These are phyloP conservation scores for Pelodytes ibericus DNA, from an alignment of 2,797 vertebrate species.

Conservation along the genomic window DNA sequence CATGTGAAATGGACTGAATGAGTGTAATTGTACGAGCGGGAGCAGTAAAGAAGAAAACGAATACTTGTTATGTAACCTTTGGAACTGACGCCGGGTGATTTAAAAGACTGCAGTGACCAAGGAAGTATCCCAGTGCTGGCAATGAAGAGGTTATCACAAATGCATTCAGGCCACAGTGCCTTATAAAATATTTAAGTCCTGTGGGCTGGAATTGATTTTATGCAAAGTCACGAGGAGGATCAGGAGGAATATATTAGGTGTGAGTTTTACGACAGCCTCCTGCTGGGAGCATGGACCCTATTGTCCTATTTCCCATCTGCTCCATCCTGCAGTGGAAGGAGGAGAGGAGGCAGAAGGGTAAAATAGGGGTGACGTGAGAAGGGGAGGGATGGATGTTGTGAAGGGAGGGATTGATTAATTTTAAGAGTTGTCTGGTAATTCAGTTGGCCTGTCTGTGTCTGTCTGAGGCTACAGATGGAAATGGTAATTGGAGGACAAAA, in stretches of 20 bases:
- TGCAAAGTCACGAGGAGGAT: constrained; percentile 51
- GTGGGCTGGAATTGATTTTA: constrained; percentile 56
- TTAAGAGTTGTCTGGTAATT: constrained; percentile 54
- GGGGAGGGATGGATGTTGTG: constrained; percentile 19
- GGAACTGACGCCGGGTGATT: not conserved
- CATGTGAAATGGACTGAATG: too few relatives aligned
- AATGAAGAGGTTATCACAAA: constrained; percentile 28
- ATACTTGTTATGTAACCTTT: too few relatives aligned
- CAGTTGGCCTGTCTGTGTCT: constrained; percentile 39
- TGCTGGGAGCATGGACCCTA: constrained; percentile 47
- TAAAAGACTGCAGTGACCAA: not conserved
- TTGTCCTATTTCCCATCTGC: constrained; percentile 58
- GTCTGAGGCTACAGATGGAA: constrained; percentile 52
- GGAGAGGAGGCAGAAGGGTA: constrained; percentile 15
- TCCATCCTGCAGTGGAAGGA: constrained; percentile 47
- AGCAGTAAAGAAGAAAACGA: too few relatives aligned
- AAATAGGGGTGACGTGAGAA: constrained; percentile 28
- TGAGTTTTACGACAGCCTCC: constrained; percentile 15
- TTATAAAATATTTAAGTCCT: constrained; percentile 55
- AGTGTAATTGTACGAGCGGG: too few relatives aligned
- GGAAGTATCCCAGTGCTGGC: not conserved
- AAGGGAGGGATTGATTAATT: constrained; percentile 53
- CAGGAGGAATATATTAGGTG: constrained; percentile 53
- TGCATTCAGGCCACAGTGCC: constrained; percentile 30
- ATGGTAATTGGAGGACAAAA: constrained; percentile 53